Conservation (phyloP, 2,888 invertebrate species). For the Agonopterix subpropinquella region DNA sequence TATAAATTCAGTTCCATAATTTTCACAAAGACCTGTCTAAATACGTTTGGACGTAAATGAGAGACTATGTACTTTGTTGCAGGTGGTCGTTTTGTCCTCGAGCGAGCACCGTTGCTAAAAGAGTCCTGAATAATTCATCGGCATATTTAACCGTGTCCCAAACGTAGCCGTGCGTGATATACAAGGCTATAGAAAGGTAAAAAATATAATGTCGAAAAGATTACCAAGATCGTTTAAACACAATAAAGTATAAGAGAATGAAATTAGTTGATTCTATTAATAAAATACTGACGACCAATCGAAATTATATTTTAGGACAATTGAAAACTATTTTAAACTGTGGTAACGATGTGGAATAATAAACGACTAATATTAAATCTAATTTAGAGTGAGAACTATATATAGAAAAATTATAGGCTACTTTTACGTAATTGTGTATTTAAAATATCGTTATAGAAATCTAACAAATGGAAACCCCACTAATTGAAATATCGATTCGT, state of each 20-base stretch:
- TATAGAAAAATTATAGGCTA: no score
- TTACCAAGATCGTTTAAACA: slow-evolving; percentile 19
- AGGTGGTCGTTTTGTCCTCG: slow-evolving; percentile 52
- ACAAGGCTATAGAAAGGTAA: slow-evolving; percentile 20
- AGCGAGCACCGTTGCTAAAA: slow-evolving; percentile 51
- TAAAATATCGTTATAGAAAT: no score
- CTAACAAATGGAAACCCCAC: no score
- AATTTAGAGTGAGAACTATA: no score
- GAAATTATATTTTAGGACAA: no score
- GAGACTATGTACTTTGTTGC: slow-evolving; percentile 63
- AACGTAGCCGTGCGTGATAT: slow-evolving; percentile 30
- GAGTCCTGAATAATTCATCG: slow-evolving; percentile 68
- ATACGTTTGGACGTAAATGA: slow-evolving; percentile 52
- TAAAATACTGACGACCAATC: no score
- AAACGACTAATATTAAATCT: no score
- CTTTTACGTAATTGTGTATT: no score
- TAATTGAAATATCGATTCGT: no score
- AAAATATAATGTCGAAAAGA: slow-evolving; percentile 33
- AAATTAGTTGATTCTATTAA: no score
- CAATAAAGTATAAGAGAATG: background rate
- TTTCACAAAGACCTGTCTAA: slow-evolving; percentile 28
- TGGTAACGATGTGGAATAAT: no score
- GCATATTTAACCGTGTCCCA: slow-evolving; percentile 58
- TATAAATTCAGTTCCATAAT: slow-evolving; percentile 33
- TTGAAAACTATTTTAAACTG: no score